These are phyloP conservation scores for Plodia interpunctella DNA, from an alignment of 1,140 invertebrate genomes.

Conservation along the genomic window DNA sequence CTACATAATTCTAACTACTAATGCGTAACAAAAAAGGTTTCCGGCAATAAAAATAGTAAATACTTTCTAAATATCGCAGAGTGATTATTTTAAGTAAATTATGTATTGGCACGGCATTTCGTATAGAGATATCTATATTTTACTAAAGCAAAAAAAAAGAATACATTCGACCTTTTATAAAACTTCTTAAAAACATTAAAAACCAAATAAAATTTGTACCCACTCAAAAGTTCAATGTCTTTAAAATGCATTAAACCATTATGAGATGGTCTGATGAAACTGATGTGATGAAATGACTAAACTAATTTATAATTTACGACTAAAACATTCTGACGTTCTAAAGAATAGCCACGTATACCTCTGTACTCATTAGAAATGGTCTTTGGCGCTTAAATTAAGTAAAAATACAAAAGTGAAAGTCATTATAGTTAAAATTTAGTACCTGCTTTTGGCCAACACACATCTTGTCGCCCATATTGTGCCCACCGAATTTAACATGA, in stretches of 20 bases:
- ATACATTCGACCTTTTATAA: no score
- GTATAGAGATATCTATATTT: no score
- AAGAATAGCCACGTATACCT: slow-evolving; percentile 10
- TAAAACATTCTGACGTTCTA: slow-evolving; percentile 9
- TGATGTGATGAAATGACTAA: slow-evolving; percentile 9
- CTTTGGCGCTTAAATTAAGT: slow-evolving; percentile 11
- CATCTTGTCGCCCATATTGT: slow-evolving; percentile 1
- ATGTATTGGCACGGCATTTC: no score
- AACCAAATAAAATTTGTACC: background rate
- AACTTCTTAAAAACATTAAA: background rate
- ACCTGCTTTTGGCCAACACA: slow-evolving; percentile 3
- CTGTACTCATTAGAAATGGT: slow-evolving; percentile 11
- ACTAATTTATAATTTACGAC: slow-evolving; percentile 13
- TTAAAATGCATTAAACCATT: background rate
- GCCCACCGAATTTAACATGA: slow-evolving; percentile 4
- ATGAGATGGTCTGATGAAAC: slow-evolving; percentile 3
- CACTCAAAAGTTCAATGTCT: background rate
- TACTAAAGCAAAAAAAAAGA: no score
- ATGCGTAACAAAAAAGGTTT: no score
- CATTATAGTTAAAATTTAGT: slow-evolving; percentile 10
- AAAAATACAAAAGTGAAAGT: slow-evolving; percentile 12
- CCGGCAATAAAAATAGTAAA: no score
- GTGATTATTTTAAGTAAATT: no score
- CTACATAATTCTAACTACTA: no score
- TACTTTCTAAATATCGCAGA: no score